These are phyloP conservation scores for Eretmocerus hayati DNA, from an alignment of 2,888 invertebrate species.

Conservation along the genomic window DNA sequence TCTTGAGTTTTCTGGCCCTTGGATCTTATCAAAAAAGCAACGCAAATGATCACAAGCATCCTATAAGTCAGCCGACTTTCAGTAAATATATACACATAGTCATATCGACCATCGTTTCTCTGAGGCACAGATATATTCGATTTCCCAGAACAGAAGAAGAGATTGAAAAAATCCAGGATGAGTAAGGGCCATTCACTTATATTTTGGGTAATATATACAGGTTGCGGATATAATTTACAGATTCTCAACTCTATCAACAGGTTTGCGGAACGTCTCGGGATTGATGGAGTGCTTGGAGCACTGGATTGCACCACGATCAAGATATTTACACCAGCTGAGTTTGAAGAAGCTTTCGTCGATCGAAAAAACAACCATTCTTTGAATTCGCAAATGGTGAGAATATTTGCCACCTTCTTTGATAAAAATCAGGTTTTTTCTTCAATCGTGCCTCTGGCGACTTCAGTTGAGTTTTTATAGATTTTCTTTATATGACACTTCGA, in stretches of 20 bases:
- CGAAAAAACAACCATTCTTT: background rate
- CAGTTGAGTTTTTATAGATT: background rate
- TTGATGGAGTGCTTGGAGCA: background rate
- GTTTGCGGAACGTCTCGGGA: background rate
- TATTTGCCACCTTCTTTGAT: background rate
- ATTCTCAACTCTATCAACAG: background rate
- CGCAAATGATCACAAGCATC: background rate
- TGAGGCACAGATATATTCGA: background rate
- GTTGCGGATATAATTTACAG: too few relatives aligned
- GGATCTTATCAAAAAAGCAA: background rate
- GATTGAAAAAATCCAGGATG: background rate
- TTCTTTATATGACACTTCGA: background rate
- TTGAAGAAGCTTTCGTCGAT: background rate
- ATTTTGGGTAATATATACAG: background rate
- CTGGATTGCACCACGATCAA: background rate
- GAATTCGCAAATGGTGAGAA: background rate
- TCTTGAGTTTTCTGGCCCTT: background rate
- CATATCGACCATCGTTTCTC: too few relatives aligned
- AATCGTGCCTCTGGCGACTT: too few relatives aligned
- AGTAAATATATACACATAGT: background rate
- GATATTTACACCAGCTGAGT: background rate
- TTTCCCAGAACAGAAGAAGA: background rate
- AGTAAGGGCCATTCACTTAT: background rate
- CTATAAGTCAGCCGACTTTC: background rate
- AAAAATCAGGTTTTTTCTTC: background rate